phyloP scores from a whole-genome alignment of 2,888 invertebrate species.

The Aricia artaxerxes region DNA sequence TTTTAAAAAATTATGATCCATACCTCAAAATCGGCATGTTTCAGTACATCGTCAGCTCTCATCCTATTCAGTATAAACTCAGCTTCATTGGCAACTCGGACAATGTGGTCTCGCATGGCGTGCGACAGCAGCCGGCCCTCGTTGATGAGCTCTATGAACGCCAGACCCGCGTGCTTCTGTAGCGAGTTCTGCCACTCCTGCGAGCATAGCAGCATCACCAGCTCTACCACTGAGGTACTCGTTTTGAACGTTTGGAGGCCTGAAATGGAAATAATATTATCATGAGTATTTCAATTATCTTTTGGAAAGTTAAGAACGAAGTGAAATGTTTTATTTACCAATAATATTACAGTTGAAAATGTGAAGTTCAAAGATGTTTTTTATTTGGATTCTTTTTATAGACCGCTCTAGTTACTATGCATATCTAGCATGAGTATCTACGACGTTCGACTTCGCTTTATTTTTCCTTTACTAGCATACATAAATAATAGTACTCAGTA shows the following conservation, averaged over 20 bases:
- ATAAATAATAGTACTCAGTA: too few relatives aligned
- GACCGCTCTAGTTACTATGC: too few relatives aligned
- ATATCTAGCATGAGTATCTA: too few relatives aligned
- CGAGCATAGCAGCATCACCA: conserved; percentile 99
- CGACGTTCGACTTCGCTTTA: too few relatives aligned
- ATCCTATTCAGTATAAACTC: conserved; percentile 99
- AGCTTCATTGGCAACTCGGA: conserved; percentile 99
- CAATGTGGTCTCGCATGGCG: conserved; percentile 99
- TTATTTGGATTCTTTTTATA: too few relatives aligned
- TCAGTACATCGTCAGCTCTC: conserved; percentile 99
- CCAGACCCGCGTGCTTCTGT: conserved; percentile 99
- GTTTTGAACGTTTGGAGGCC: conserved; percentile 98
- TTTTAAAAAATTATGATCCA: not conserved
- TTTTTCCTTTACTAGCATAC: too few relatives aligned
- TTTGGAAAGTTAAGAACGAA: too few relatives aligned
- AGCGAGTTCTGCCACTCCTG: conserved; percentile 99
- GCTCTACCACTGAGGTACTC: conserved; percentile 97
- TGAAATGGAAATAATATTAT: conserved; percentile 51
- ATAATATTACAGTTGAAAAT: too few relatives aligned
- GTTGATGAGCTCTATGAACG: conserved; percentile 99
- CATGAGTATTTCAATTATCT: not conserved
- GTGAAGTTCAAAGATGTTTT: too few relatives aligned
- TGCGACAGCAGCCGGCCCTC: conserved; percentile 98
- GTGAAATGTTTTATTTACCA: too few relatives aligned
- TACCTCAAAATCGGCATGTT: conserved; percentile 97